Evolutionary conservation across 2,113 vertebrate species (phyloP), one percentile per base, ranked within the genome.

Genomic region (Craseonycteris thonglongyai): DNA sequence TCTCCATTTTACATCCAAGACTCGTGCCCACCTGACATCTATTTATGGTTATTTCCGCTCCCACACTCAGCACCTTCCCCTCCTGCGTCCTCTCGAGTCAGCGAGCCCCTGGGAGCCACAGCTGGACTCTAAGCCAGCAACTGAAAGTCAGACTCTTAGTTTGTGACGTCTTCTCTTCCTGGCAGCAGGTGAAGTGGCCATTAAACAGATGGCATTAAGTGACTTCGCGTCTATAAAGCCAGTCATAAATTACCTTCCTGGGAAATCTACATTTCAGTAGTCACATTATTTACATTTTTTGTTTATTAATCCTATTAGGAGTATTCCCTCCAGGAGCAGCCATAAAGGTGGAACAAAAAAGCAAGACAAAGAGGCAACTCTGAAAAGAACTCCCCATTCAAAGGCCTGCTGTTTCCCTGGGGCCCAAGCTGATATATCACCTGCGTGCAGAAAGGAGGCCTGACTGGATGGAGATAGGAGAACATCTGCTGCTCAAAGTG

Each of bases 261-360:
- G 45, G 81, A 91, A 93, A 96, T 94, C 86, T 87, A 30, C 71
- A 88, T 89, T 83, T 95, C 78, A 72, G 63, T 16, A 12, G 26
- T 90, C 49, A 54, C n/a, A 2, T 74, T 90, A 81, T 95, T 96
- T 93, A 93, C 66, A 84, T 91, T 86, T 92, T 93, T 93, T 72
- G 80, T 91, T 93, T 86, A 95, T 92, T 95, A 95, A 92, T 86
- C 42, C 94, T 96, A 63, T 94, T 90, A 93, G 61, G 38, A 89
- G 72, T 86, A 69, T 79, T 90, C 47, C 86, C 79, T 90, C 58
- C 40, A 49, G 94, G 74, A 95, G 65, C 72, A 85, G 24, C 85
- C 85, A 95, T 54, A 90, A 87, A 86, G 21, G 24, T 78, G 12
- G 51, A 81, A 63, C 18, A 65, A 88, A 69, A 58, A 85, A 71